Conservation (phyloP, 1,140 invertebrate species). For the Gryon sp. region DNA sequence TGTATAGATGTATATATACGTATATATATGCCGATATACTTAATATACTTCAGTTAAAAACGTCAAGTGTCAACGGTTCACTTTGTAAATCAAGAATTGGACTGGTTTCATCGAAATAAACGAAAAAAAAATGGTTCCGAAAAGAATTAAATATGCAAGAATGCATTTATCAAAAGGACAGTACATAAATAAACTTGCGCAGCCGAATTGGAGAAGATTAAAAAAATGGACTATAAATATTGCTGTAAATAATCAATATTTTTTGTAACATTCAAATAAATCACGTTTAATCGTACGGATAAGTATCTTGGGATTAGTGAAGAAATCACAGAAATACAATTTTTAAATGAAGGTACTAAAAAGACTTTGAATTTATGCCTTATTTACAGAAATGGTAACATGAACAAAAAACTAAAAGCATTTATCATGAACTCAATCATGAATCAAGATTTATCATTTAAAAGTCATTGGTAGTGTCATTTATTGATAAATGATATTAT, state of each 20-base stretch:
- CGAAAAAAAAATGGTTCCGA: conserved; percentile 63
- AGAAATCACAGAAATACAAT: too few relatives aligned
- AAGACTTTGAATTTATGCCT: too few relatives aligned
- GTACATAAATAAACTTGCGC: conserved; percentile 67
- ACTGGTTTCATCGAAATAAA: conserved; percentile 7
- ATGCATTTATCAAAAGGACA: conserved; percentile 68
- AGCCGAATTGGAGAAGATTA: conserved; percentile 68
- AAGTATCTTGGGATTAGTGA: conserved; percentile 8
- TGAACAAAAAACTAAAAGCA: too few relatives aligned
- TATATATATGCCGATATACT: conserved; percentile 41
- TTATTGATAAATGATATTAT: too few relatives aligned
- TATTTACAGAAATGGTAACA: too few relatives aligned
- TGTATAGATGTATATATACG: conserved; percentile 1
- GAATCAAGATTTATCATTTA: too few relatives aligned
- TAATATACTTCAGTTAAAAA: too few relatives aligned
- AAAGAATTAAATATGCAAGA: conserved; percentile 72
- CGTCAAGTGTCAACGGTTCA: conserved; percentile 16
- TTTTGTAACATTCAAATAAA: conserved; percentile 25
- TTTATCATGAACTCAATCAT: too few relatives aligned
- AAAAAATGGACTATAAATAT: conserved; percentile 64
- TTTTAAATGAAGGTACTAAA: too few relatives aligned
- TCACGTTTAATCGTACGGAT: conserved; percentile 19
- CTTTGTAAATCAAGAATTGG: conserved; percentile 32
- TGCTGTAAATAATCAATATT: conserved; percentile 60
- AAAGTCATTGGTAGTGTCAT: too few relatives aligned